Percentiles rank a stretch among this genome's conserved stretches.
phyloP scores from a whole-genome alignment of 2,888 invertebrate genomes.

The Aleiodes leptofemur region DNA sequence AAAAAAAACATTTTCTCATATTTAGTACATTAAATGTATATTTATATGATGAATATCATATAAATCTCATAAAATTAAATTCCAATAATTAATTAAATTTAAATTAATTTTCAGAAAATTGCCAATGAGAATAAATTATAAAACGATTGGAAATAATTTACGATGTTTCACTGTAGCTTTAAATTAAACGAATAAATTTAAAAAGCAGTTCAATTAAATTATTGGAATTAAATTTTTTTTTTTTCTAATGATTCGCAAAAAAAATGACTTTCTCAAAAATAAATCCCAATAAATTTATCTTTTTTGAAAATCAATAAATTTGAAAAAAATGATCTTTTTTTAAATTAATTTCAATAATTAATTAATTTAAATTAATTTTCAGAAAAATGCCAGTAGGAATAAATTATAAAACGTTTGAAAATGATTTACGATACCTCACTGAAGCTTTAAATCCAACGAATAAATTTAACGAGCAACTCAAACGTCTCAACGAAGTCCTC shows the following conservation, averaged over 20 bases:
- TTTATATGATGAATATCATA: too few relatives aligned
- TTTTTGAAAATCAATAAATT: too few relatives aligned
- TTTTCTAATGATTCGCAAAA: too few relatives aligned
- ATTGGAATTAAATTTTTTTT: too few relatives aligned
- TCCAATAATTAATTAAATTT: slow-evolving; percentile 12
- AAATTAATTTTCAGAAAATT: slow-evolving; percentile 51
- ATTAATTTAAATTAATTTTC: slow-evolving; percentile 4
- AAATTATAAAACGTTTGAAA: slow-evolving; percentile 51
- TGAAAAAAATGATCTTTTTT: too few relatives aligned
- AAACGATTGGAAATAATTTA: slow-evolving; percentile 54
- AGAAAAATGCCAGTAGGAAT: slow-evolving; percentile 56
- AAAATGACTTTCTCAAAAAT: too few relatives aligned
- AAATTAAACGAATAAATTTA: slow-evolving; percentile 55
- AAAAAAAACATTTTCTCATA: too few relatives aligned
- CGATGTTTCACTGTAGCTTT: slow-evolving; percentile 55
- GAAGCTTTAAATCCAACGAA: slow-evolving; percentile 57
- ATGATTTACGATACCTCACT: slow-evolving; percentile 55
- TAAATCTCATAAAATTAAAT: too few relatives aligned
- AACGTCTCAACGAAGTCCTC: slow-evolving; percentile 56
- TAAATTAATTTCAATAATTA: not conserved
- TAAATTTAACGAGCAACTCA: slow-evolving; percentile 52
- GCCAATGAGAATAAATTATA: slow-evolving; percentile 51
- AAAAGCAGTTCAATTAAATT: slow-evolving; percentile 52
- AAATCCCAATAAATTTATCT: too few relatives aligned
- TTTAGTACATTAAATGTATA: too few relatives aligned